Base-by-base conservation (phyloP, 2,888 invertebrate species). In the Trissolcus brochymenae region DNA sequence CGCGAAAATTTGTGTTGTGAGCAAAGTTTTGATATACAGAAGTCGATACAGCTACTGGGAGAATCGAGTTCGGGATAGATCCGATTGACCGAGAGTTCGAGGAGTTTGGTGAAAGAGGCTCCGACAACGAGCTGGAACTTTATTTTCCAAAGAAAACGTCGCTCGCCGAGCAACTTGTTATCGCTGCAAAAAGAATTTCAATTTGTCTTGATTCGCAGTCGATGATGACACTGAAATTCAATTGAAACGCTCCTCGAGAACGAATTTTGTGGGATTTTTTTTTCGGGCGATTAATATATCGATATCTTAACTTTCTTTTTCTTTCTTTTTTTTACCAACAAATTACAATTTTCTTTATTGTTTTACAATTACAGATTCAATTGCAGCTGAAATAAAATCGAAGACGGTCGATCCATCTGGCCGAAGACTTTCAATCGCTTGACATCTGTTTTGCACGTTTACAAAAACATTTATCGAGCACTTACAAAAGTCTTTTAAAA, bases 371-470 rank as follows among this genome's bases (percentile, higher is more conserved):
- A 35, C 35, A 35, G 35, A 35, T 35, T 35, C 7, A 35, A 35
- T 35, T 35, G 35, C 35, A 35, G 35, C 9, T 11, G 35, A 35
- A 35, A 35, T 11, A 62, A 41, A 56, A 62, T 61, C 56, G 50
- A 62, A 70, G 41, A 62, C 41, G 55, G 55, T 56, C 56, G 50
- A 46, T 50, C 50, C 70, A 70, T 49, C 55, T 70, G 70, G 40
- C 25, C 35, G 29, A 60, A 68, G 25, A 50, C 55, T 55, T 35
- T 40, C 21, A 14, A 67, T 25, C 16, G 14, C 16, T 46, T 50
- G 25, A 62, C 70, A 70, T 62, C 61, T 62, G 70, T 40, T 50
- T 50, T 61, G 41, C 61, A 70, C 46, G 17, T 56, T 70, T 46
- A 4, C 25, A 7, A 11, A 35, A 35, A 35, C 35, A 35, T 35